Evolutionary conservation across 2,888 invertebrate genomes (phyloP), one percentile per base, ranked within the genome.

Genomic region (Trypoxylon attenuatum): DNA sequence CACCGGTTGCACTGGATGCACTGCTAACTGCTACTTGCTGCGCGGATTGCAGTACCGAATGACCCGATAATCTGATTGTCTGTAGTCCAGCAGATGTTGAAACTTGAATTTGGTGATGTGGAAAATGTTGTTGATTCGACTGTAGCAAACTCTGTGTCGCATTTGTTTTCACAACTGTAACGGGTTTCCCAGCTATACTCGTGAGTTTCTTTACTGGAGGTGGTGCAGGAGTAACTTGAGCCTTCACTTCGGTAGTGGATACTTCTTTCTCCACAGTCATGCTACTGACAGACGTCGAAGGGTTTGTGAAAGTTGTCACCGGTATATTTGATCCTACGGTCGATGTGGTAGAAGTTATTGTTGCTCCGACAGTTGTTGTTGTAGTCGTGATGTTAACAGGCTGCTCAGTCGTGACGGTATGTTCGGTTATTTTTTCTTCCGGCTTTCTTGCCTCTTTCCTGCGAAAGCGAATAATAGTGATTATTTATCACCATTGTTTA

Each of bases 61-160:
- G 87, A 1, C 87, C 90, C 0, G 90, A 90, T 51, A 91, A 87
- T 23, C 90, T 88, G 56, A 89, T 89, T 0, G 90, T 86, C 71
- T 90, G 90, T 8, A 90, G 83, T 0, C 90, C 88, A 0, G 87
- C 87, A 0, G 87, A 86, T 1, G 88, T 88, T 0, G 88, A 87
- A 8, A 87, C 87, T 45, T 86, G 87, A 53, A 87, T 87, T 61
- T 87, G 87, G 29, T 87, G 87, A 72, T 83, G 87, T 0, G 87
- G 83, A 45, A 84, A 87, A 64, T 87, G 85, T 47, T 84, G 86
- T 53, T 86, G 86, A 72, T 86, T 87, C 1, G 87, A 85, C 33
- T 87, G 87, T 5, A 87, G 53, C 21, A 87, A 71, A 69, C 87
- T 87, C 25, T 87, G 87, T 0, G 83, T 63, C 4, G 80, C 77